phyloP scores from a whole-genome alignment of 2,888 invertebrate genomes.

The Troides helena region DNA sequence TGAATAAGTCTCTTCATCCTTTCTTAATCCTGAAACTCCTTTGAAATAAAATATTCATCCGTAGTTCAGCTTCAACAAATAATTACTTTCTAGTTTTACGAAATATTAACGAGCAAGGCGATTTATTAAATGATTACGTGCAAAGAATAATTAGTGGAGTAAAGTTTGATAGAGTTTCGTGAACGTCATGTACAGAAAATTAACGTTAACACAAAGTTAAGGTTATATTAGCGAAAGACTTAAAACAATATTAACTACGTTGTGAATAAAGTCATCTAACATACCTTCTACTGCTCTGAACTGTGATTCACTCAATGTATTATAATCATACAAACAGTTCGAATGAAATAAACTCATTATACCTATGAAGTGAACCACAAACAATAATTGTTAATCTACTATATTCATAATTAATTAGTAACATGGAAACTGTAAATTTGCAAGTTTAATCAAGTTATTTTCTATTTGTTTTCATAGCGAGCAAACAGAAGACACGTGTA shows the following conservation, averaged over 20 bases:
- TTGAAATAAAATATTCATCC: background rate
- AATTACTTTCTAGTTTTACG: background rate
- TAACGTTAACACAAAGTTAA: background rate
- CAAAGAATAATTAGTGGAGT: background rate
- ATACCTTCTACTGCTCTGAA: no score
- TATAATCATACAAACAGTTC: background rate
- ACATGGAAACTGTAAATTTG: background rate
- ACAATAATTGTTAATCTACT: background rate
- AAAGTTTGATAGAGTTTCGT: background rate
- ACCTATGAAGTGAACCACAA: background rate
- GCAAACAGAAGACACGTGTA: no score
- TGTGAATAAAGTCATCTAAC: no score
- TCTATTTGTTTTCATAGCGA: background rate
- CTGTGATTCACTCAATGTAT: background rate
- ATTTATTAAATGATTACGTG: constrained; percentile 8
- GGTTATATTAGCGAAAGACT: background rate
- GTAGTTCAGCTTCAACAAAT: background rate
- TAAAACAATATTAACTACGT: background rate
- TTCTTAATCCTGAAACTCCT: background rate
- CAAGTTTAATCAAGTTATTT: background rate
- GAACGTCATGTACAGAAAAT: background rate
- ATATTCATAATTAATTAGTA: background rate
- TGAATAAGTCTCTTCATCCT: background rate
- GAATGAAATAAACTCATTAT: background rate
- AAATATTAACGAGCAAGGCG: background rate